Conservation (phyloP, 2,888 invertebrate genomes). For the Ophonus ardosiacus region DNA sequence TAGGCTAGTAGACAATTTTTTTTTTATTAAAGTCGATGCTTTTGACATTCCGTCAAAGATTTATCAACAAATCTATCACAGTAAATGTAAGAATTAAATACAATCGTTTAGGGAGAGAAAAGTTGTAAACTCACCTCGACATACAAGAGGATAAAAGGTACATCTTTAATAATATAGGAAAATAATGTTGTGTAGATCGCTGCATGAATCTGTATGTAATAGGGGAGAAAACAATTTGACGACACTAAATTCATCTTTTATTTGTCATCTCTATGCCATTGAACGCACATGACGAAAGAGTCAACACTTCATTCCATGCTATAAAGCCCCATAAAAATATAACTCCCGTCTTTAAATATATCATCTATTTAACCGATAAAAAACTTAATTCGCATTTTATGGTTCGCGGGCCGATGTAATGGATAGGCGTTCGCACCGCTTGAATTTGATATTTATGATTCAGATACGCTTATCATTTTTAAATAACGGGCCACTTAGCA, state of each 20-base stretch:
- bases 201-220: background rate
- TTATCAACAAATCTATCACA: no score
- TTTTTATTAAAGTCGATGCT: no score
- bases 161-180: no score
- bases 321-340: constrained; percentile 54
- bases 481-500: constrained; percentile 58
- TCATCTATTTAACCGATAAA: constrained; percentile 71
- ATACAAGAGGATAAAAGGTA: no score
- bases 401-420: constrained; percentile 65
- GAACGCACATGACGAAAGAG: constrained; percentile 34
- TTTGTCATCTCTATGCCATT: constrained; percentile 22
- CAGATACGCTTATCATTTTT: constrained; percentile 61
- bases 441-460: constrained; percentile 57
- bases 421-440: constrained; percentile 50
- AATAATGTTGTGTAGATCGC: no score
- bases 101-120: no score
- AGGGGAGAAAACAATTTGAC: background rate
- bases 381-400: constrained; percentile 72
- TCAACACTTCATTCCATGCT: constrained; percentile 32
- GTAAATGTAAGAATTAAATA: no score
- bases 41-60: no score
- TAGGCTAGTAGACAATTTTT: no score
- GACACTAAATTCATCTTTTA: constrained; percentile 3
- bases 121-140: no score
- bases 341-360: constrained; percentile 69